Evolutionary conservation across 2,113 vertebrate species (phyloP).

Genomic region (Acinonyx jubatus): DNA sequence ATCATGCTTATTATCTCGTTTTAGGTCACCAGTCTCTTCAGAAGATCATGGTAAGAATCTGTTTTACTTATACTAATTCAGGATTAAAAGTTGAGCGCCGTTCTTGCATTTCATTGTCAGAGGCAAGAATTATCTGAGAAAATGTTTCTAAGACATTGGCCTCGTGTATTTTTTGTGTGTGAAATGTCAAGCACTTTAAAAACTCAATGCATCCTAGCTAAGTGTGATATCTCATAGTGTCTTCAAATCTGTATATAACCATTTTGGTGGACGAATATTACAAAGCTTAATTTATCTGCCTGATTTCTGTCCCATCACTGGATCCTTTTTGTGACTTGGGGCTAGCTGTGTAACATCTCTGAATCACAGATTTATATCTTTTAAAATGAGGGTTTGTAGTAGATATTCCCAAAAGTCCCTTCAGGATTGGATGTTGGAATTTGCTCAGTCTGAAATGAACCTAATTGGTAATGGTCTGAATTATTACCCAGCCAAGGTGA

Average conservation of each 20-base stretch:
- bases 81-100: constrained; percentile 51
- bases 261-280: constrained; percentile 45
- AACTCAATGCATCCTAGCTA: neutral
- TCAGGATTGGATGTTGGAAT: neutral
- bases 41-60: constrained; percentile 88
- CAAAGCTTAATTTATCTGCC: neutral
- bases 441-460: neutral
- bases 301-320: neutral
- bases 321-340: neutral
- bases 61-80: constrained; percentile 50
- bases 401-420: neutral
- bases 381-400: neutral
- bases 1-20: constrained; percentile 82
- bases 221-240: neutral
- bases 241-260: constrained; percentile 12
- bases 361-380: neutral
- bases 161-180: neutral
- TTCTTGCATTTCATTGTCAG: neutral
- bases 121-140: constrained; percentile 49
- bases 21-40: constrained; percentile 86
- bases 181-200: neutral
- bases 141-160: constrained; percentile 27
- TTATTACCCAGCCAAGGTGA: neutral
- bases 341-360: neutral
- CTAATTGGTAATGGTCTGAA: neutral